These are phyloP conservation scores for Sicus ferrugineus DNA, from an alignment of 2,888 invertebrate genomes.

Conservation along the genomic window DNA sequence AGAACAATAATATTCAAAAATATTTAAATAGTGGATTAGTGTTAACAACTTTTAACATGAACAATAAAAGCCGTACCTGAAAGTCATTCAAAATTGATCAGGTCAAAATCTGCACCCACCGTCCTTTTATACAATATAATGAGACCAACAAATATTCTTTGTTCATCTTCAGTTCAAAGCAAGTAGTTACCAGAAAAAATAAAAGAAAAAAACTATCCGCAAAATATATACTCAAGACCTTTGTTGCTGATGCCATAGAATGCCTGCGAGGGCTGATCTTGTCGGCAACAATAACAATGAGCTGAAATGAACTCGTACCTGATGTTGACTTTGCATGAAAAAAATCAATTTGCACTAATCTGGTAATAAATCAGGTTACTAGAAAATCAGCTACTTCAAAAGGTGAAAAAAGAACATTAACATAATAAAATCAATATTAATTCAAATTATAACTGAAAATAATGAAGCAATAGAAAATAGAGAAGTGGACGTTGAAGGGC, in stretches of 20 bases:
- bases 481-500: too few relatives aligned
- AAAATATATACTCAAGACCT: constrained; percentile 11
- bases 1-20: constrained; percentile 6
- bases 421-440: too few relatives aligned
- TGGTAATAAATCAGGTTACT: not conserved
- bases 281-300: not conserved
- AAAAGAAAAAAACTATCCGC: constrained; percentile 6
- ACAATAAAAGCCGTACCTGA: not conserved
- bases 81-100: not conserved
- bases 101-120: not conserved
- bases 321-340: not conserved
- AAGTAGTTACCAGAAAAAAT: not conserved
- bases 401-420: not conserved
- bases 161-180: too few relatives aligned
- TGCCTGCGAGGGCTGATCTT: not conserved
- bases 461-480: too few relatives aligned
- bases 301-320: not conserved
- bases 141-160: too few relatives aligned
- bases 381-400: not conserved
- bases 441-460: too few relatives aligned
- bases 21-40: constrained; percentile 14
- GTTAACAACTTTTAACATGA: not conserved
- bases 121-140: not conserved
- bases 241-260: not conserved
- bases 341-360: not conserved